Evolutionary conservation across 2,888 invertebrate species (phyloP), one percentile per base, ranked within the genome.

Genomic region (Hartigia nigra): DNA sequence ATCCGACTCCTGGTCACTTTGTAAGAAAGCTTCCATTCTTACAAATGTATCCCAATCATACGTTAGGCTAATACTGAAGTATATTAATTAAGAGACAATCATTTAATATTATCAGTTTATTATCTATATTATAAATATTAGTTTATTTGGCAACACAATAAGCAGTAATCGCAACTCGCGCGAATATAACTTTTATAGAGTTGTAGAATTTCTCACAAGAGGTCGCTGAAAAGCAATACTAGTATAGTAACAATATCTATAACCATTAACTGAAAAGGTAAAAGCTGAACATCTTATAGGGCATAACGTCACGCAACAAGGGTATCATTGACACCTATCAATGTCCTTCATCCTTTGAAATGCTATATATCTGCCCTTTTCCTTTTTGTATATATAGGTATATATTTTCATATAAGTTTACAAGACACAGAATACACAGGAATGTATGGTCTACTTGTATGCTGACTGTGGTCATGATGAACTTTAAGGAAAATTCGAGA

Each of bases 401-500:
- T 34, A 34, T 34, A 34, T 34, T 34, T 34, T 3, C 34, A 34
- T 34, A 4, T 4, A 1, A 34, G 34, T 4, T 34, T 4, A 4
- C 34, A 4, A 34, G 34, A 4, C 34, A 34, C 34, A 34, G 4
- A 34, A 34, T 34, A 34, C 34, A 34, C 34, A 4, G 34, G 34
- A 3, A 34, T 34, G 34, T 34, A n/a, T n/a, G n/a, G n/a, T n/a
- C n/a, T n/a, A n/a, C n/a, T n/a, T n/a, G n/a, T n/a, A n/a, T n/a
- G n/a, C n/a, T n/a, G n/a, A n/a, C n/a, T n/a, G n/a, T n/a, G n/a
- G n/a, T n/a, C n/a, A n/a, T n/a, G n/a, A n/a, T n/a, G 14, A 5
- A 55, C 55, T 55, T 55, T 23, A 55, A 2, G 90, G 89, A 89
- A 90, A 39, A 84, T 76, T 35, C 81, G 87, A 70, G 82, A 87